Evolutionary conservation across 1,140 invertebrate genomes (phyloP), one percentile per base, ranked within the genome.

Genomic region (Arion vulgaris): DNA sequence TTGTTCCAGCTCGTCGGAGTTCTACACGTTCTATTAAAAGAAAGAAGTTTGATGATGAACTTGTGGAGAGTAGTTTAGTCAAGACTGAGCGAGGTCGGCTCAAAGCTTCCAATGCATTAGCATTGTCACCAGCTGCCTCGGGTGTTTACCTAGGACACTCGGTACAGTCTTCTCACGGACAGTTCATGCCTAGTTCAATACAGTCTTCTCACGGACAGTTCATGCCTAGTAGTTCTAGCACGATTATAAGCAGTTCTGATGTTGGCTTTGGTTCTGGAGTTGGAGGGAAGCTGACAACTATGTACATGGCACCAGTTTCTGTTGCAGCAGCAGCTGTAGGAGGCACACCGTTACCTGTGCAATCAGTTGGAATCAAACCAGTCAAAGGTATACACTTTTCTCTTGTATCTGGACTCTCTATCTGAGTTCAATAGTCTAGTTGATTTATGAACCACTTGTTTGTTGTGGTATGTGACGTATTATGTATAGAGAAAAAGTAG

Each of bases 21-120:
- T 98, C 97, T 11, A 97, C 96, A 45, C 94, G 98, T 72, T 98
- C 97, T 19, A 98, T 99, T 88, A 99, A 98, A 92, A 94, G 98
- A 13, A 96, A 96, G 88, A 97, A 98, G 86, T 99, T 99, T 93
- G 98, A 99, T 91, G 98, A 99, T 94, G 98, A 99, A 93, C 92
- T 99, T 57, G 98, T 99, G 0, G 93, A 94, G 81, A 94, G 93
- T 82, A 93, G 93, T 84, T 83, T 93, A 39, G 88, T 92, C 23
- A 90, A 90, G 80, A 86, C 86, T 49, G 89, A 90, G 32, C 83
- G 88, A 36, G 15, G 85, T 82, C 57, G 84, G 80, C 71, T 79
- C 73, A 51, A 78, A 76, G 1, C 81, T 78, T 71, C 80, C 53
- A 1, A 76, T 38, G 41, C 19, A 9, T 1, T 79, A 49, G 13